These are phyloP conservation scores for Neogobius melanostomus DNA, from an alignment of 2,113 vertebrate species.

Conservation along the genomic window DNA sequence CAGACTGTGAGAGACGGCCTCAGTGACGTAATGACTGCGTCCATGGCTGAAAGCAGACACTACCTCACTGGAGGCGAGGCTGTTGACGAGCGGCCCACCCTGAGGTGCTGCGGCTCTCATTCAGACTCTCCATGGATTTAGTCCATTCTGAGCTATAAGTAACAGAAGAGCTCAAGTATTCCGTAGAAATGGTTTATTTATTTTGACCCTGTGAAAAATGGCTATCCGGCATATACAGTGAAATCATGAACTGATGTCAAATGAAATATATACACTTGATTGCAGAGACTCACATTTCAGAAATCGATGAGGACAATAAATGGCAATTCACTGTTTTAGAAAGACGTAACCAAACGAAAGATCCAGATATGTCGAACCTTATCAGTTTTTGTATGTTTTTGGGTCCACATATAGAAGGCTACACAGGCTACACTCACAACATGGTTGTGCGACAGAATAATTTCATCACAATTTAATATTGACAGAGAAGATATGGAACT, in stretches of 20 bases:
- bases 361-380: too few relatives aligned
- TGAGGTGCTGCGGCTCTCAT: conserved; percentile 39
- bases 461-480: too few relatives aligned
- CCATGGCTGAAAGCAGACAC: conserved; percentile 63
- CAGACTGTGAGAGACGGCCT: conserved; percentile 42
- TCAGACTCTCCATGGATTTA: conserved; percentile 37
- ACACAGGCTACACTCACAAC: too few relatives aligned
- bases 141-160: background rate
- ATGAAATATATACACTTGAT: background rate
- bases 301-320: too few relatives aligned
- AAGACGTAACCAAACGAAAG: background rate
- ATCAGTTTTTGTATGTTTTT: too few relatives aligned
- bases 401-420: too few relatives aligned
- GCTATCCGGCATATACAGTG: background rate
- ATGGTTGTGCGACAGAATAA: too few relatives aligned
- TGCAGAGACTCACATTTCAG: too few relatives aligned
- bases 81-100: conserved; percentile 38
- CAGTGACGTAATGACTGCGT: conserved; percentile 66
- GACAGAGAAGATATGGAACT: too few relatives aligned
- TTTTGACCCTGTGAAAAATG: background rate
- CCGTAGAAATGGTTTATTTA: too few relatives aligned
- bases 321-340: background rate
- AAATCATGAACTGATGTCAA: background rate
- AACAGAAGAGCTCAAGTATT: background rate
- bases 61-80: conserved; percentile 65